Evolutionary conservation across 2,113 vertebrate genomes (phyloP).

Genomic region (Danio rerio): GRCz12tu NC_133180.1:36075001-36075500

Average conservation of each 20-base stretch:
- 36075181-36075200: conserved; percentile 1
- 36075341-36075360: conserved; percentile 13
- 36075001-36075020: too few species aligned
- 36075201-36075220: not conserved
- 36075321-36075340: conserved; percentile 2
- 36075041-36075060: too few species aligned
- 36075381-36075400: not conserved
- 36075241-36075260: not conserved
- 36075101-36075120: not conserved
- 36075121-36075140: not conserved
- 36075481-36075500: not conserved
- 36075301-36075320: not conserved
- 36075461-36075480: not conserved
- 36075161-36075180: not conserved
- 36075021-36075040: too few species aligned
- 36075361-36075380: not conserved
- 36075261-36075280: conserved; percentile 21
- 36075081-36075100: too few species aligned
- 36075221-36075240: not conserved
- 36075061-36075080: too few species aligned
- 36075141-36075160: not conserved
- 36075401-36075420: not conserved
- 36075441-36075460: not conserved
- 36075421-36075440: not conserved
- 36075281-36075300: not conserved